phyloP scores from a whole-genome alignment of 2,888 invertebrate genomes.

The Drosophila lacicola region DNA sequence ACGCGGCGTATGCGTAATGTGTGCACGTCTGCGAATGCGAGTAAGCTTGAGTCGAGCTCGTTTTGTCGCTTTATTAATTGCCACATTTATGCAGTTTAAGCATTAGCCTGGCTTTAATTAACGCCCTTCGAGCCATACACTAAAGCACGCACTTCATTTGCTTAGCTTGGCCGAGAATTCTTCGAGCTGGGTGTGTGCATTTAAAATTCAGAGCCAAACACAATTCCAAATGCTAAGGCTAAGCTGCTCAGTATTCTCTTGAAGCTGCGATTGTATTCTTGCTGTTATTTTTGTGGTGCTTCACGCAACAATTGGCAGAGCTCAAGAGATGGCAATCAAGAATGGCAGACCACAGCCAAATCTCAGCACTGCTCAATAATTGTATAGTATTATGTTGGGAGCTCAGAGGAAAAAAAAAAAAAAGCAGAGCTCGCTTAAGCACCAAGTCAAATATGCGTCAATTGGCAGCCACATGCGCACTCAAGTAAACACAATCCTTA shows the following conservation, averaged over 20 bases:
- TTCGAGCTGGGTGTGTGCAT: constrained; percentile 19
- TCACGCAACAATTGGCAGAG: constrained; percentile 59
- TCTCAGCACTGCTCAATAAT: constrained; percentile 71
- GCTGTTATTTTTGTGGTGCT: constrained; percentile 37
- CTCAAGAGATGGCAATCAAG: constrained; percentile 72
- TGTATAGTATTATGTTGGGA: constrained; percentile 58
- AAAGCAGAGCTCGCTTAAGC: constrained; percentile 40
- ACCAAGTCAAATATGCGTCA: constrained; percentile 77
- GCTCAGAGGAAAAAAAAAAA: constrained; percentile 9
- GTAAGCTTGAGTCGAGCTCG: constrained; percentile 8
- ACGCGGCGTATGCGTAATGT: constrained; percentile 57
- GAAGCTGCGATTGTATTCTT: constrained; percentile 24
- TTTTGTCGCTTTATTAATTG: constrained; percentile 63
- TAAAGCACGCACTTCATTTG: constrained; percentile 37
- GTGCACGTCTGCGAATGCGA: constrained; percentile 15
- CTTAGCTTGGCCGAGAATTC: constrained; percentile 19
- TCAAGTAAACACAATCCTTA: constrained; percentile 78
- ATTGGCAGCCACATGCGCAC: constrained; percentile 79
- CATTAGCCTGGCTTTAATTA: constrained; percentile 56
- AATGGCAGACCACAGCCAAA: constrained; percentile 38
- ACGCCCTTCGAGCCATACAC: constrained; percentile 29
- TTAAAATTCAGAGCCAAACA: constrained; percentile 54
- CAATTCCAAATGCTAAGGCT: constrained; percentile 48
- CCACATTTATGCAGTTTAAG: constrained; percentile 64
- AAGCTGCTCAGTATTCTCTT: constrained; percentile 74